Evolutionary conservation across 2,888 invertebrate species (phyloP).

Genomic region (Trichopoda pennipes): DNA sequence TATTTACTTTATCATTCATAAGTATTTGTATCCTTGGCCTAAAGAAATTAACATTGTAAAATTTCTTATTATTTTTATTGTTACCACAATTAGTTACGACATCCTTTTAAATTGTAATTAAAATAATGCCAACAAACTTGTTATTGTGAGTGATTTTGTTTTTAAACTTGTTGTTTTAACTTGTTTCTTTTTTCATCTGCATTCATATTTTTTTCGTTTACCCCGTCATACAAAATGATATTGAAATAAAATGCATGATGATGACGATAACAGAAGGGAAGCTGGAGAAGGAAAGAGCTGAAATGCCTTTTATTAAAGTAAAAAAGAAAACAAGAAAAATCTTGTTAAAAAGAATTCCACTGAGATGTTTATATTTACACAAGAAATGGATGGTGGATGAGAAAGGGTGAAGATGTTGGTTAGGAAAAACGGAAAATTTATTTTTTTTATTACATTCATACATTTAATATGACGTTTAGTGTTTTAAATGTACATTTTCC

Average conservation of each 20-base stretch:
- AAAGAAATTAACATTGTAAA: constrained; percentile 57
- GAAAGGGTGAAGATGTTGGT: no score
- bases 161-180: constrained; percentile 21
- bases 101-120: constrained; percentile 69
- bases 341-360: constrained; percentile 59
- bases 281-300: constrained; percentile 6
- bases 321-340: constrained; percentile 50
- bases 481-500: constrained; percentile 24
- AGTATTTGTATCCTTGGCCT: constrained; percentile 62
- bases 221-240: constrained; percentile 39
- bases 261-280: not conserved
- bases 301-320: constrained; percentile 24
- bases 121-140: constrained; percentile 62
- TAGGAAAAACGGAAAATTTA: constrained; percentile 50
- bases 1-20: constrained; percentile 19
- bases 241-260: constrained; percentile 59
- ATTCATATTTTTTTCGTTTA: constrained; percentile 26
- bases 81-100: constrained; percentile 67
- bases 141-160: constrained; percentile 40
- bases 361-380: constrained; percentile 42
- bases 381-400: no score
- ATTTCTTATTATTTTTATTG: constrained; percentile 49
- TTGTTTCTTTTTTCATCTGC: constrained; percentile 24
- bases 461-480: constrained; percentile 27
- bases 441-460: constrained; percentile 52